Conservation (phyloP, 2,797 vertebrate species). For the Xenops minutus region DNA sequence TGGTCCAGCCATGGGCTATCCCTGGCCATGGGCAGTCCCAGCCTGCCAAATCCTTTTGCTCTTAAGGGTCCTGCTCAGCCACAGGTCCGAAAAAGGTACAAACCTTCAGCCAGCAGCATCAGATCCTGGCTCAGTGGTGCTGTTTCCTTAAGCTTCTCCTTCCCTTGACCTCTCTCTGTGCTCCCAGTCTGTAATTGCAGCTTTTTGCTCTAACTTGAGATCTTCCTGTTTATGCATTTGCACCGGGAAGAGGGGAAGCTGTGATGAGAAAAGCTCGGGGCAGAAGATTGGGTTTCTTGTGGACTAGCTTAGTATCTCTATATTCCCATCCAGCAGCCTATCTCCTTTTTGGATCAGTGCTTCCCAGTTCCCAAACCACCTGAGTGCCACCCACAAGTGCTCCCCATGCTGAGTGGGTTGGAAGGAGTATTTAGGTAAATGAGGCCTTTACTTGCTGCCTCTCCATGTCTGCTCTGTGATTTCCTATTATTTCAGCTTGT, state of each 20-base stretch:
- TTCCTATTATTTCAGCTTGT: neutral
- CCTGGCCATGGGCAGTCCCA: neutral
- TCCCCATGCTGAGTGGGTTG: fast-evolving
- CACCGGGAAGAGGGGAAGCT: neutral
- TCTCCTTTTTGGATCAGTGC: neutral
- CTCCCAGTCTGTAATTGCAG: neutral
- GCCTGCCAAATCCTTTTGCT: neutral
- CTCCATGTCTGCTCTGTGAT: neutral
- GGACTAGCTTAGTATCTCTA: neutral
- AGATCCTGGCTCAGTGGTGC: neutral
- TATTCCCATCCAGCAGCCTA: fast-evolving
- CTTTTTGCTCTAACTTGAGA: neutral
- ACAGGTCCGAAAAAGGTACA: neutral
- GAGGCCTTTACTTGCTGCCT: neutral
- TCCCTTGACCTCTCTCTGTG: slow-evolving; percentile 9
- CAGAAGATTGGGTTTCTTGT: neutral
- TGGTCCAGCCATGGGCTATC: neutral
- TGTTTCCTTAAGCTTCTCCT: neutral
- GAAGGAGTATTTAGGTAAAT: neutral
- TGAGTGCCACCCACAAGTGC: neutral
- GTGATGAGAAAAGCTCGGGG: neutral
- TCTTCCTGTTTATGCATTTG: slow-evolving; percentile 4
- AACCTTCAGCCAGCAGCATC: neutral
- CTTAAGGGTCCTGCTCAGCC: neutral
- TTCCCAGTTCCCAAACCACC: neutral